phyloP scores from a whole-genome alignment of 1,140 invertebrate genomes.

The Mizuhopecten yessoensis region DNA sequence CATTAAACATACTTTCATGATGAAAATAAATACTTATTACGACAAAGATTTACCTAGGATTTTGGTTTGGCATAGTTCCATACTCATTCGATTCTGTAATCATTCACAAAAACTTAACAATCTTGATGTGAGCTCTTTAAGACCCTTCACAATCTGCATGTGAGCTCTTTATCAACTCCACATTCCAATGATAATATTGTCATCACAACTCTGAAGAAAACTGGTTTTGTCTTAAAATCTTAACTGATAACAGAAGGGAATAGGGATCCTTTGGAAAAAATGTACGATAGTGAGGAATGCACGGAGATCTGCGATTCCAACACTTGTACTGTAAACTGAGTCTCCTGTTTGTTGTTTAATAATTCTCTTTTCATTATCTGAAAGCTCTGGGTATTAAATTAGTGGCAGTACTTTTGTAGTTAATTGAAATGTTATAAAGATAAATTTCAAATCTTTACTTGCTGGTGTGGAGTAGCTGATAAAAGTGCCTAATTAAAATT shows the following conservation, averaged over 20 bases:
- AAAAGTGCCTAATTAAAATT: slow-evolving; percentile 40
- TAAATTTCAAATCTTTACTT: background rate
- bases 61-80: background rate
- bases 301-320: background rate
- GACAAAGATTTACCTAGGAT: background rate
- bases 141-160: slow-evolving; percentile 1
- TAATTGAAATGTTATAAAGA: slow-evolving; percentile 22
- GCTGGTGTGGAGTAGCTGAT: background rate
- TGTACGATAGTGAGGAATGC: background rate
- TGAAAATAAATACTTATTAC: too few relatives aligned
- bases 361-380: slow-evolving; percentile 14
- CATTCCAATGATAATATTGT: slow-evolving; percentile 9
- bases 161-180: background rate
- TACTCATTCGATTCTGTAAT: background rate
- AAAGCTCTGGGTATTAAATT: background rate
- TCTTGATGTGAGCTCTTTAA: background rate
- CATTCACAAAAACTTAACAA: background rate
- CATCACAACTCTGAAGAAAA: slow-evolving; percentile 15
- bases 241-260: background rate
- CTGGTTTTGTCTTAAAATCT: background rate
- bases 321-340: background rate
- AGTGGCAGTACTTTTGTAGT: background rate
- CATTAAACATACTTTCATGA: too few relatives aligned
- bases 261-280: background rate
- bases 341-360: background rate